Evolutionary conservation across 2,888 invertebrate genomes (phyloP).

Genomic region (Dynastes hyllus): DNA sequence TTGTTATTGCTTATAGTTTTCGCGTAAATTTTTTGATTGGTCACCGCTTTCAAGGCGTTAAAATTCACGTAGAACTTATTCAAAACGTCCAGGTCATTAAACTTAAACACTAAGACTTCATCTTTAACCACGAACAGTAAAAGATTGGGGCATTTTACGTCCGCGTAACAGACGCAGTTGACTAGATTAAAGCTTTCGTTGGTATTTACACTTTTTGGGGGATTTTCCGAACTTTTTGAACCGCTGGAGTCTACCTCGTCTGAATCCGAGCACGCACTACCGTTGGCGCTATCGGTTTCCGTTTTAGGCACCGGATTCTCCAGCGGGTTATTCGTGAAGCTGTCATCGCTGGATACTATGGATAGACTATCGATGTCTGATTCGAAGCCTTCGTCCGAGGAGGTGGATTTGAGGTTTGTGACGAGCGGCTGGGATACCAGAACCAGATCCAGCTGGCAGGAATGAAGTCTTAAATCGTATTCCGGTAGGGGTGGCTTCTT

Average conservation of each 20-base stretch:
- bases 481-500: conserved; percentile 62
- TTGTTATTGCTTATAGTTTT: conserved; percentile 51
- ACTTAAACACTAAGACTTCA: conserved; percentile 69
- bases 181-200: conserved; percentile 67
- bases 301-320: conserved; percentile 57
- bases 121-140: conserved; percentile 68
- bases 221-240: conserved; percentile 11
- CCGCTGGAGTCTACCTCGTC: conserved; percentile 64
- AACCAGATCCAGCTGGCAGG: conserved; percentile 64
- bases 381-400: conserved; percentile 71
- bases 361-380: conserved; percentile 71
- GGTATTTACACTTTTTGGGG: conserved; percentile 7
- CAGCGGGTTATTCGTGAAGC: conserved; percentile 61
- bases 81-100: conserved; percentile 64
- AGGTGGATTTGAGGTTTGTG: conserved; percentile 26
- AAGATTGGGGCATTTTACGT: conserved; percentile 68
- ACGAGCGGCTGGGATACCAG: conserved; percentile 52
- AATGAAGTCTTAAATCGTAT: conserved; percentile 66
- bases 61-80: conserved; percentile 68
- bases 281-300: conserved; percentile 71
- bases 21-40: conserved; percentile 67
- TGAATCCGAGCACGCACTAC: conserved; percentile 67
- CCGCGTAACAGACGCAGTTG: conserved; percentile 70
- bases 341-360: conserved; percentile 69
- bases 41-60: conserved; percentile 68